Base-by-base conservation (phyloP, 2,888 invertebrate genomes). In the Seira sanloemensis region DNA sequence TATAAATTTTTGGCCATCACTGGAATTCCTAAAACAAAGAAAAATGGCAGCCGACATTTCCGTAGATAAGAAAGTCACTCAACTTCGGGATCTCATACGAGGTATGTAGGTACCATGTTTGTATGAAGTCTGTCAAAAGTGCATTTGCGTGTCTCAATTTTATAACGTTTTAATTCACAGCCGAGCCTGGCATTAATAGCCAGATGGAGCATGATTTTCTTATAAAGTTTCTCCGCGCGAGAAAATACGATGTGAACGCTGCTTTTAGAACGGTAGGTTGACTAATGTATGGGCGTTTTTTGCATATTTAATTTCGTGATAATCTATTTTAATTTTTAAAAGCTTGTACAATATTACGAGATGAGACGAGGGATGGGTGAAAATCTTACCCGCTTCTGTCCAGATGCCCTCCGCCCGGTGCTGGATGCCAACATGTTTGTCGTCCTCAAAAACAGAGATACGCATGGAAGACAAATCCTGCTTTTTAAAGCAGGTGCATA, bases 161-260 rank as follows among this genome's bases (percentile, higher is more conserved):
- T n/a, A n/a, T n/a, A n/a, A n/a, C n/a, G n/a, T n/a, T n/a, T n/a
- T 0, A 37, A 27, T 37, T 65, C 0, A 16, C 37, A 80, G 81
- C 58, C 12, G 76, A 81, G 24, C 23, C 78, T 5, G 50, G 66
- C 0, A n/a, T 84, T 0, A 80, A 80, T 16, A 69, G 77, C 25
- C 85, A 80, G 37, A 66, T 72, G 58, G 85, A 85, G n/a, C 72
- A 76, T 68, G 85, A 85, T 16, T 85, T 85, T 50, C 68, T 85
- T 2, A 80, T 85, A 9, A 85, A 85, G 73, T 85, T 85, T 37
- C 76, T 85, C 9, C 76, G 85, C 7, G 85, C 85, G 2, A 65
- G 85, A 16, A 85, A 85, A 50, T 85, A 80, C 27, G 76, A 85
- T 62, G 79, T 80, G 19, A 54, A 80, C 4, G 72, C 80, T 37